These are phyloP conservation scores for Leptoteleia sp. DNA, from an alignment of 1,140 invertebrate genomes.

Conservation along the genomic window DNA sequence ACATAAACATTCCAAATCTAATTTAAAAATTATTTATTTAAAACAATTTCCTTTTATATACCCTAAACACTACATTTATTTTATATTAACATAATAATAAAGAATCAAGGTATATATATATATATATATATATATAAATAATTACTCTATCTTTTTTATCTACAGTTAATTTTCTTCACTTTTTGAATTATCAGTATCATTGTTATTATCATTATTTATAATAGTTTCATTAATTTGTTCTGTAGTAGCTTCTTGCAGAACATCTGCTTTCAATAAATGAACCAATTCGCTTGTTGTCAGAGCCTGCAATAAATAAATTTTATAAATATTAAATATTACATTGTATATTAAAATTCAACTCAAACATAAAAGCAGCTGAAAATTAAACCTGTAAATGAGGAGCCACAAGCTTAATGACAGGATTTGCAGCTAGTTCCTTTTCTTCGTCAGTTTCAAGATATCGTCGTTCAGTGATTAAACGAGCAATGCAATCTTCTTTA, in stretches of 20 bases:
- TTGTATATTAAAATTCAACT: background rate
- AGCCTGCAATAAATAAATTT: slow-evolving; percentile 71
- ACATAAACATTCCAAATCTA: no score
- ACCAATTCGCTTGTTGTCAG: slow-evolving; percentile 81
- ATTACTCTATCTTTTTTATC: background rate
- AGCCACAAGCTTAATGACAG: slow-evolving; percentile 78
- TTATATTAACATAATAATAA: no score
- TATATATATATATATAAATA: no score
- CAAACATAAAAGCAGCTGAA: no score
- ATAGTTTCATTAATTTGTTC: slow-evolving; percentile 61
- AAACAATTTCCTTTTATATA: no score
- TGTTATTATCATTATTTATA: slow-evolving; percentile 1
- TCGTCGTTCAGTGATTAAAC: slow-evolving; percentile 75
- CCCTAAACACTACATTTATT: no score
- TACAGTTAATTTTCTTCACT: slow-evolving; percentile 5
- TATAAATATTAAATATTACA: background rate
- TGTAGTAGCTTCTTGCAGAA: slow-evolving; percentile 70
- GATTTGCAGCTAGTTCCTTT: slow-evolving; percentile 74
- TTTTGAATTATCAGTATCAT: background rate
- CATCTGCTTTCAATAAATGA: slow-evolving; percentile 82
- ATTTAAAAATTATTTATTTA: no score
- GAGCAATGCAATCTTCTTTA: slow-evolving; percentile 78
- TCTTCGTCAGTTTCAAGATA: slow-evolving; percentile 75
- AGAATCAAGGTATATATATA: no score
- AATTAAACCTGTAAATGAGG: slow-evolving; percentile 76